A percentile compares a stretch with the other conserved stretches of the same genome.
Conservation (phyloP, 30 jellyfish, hydroid and myxozoan species). For the Catostylus mosaicus region DNA sequence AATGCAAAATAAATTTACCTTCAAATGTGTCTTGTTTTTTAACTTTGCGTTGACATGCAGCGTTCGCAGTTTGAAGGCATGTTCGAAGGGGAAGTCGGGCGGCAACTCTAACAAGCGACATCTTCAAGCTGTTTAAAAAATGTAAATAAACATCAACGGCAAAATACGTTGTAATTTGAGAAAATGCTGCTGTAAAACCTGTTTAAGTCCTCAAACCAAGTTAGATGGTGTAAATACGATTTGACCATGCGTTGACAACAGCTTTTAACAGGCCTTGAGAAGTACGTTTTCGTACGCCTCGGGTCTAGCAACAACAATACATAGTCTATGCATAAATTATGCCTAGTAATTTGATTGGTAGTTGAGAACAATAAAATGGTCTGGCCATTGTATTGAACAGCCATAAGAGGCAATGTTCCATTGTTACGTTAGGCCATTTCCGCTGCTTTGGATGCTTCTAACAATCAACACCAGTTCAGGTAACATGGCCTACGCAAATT, state of each 20-base stretch:
- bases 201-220: background rate
- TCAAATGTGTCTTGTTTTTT: constrained; percentile 48
- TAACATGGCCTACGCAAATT: too few relatives aligned
- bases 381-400: too few relatives aligned
- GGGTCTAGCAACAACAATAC: constrained; percentile 34
- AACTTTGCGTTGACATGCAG: constrained; percentile 52
- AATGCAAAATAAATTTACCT: too few relatives aligned
- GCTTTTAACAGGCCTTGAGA: too few relatives aligned
- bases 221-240: too few relatives aligned
- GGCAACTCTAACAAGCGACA: constrained; percentile 61
- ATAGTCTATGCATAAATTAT: constrained; percentile 3
- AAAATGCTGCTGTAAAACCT: background rate
- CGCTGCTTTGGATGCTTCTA: too few relatives aligned
- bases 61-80: constrained; percentile 55
- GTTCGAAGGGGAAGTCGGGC: constrained; percentile 74
- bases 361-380: too few relatives aligned
- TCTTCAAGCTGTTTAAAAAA: background rate
- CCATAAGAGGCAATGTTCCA: too few relatives aligned
- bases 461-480: too few relatives aligned
- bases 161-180: background rate
- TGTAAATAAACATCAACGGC: background rate
- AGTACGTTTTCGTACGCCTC: background rate
- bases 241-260: background rate
- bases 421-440: too few relatives aligned
- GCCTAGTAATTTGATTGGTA: constrained; percentile 10